These are phyloP conservation scores for Bombus haemorrhoidalis DNA, from an alignment of 1,140 invertebrate genomes.

Conservation along the genomic window DNA sequence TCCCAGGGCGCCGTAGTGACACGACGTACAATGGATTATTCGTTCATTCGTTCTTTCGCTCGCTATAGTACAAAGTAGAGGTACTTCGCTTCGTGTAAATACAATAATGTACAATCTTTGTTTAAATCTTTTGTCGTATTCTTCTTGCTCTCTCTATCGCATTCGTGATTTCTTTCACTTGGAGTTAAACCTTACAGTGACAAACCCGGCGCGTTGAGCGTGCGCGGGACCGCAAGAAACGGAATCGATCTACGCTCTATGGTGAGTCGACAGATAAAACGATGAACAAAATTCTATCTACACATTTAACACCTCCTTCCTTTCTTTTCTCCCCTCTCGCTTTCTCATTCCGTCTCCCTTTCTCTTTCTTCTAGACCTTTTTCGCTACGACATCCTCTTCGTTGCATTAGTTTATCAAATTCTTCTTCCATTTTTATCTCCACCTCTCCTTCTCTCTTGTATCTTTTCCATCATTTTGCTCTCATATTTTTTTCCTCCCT, in stretches of 20 bases:
- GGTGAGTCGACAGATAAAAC: slow-evolving; percentile 55
- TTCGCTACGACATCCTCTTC: slow-evolving; percentile 34
- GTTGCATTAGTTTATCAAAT: slow-evolving; percentile 42
- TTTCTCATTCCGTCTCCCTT: background rate
- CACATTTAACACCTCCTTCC: slow-evolving; percentile 6
- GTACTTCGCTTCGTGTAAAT: slow-evolving; percentile 75
- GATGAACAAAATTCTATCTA: slow-evolving; percentile 59
- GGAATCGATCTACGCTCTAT: slow-evolving; percentile 57
- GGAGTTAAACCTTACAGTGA: slow-evolving; percentile 80
- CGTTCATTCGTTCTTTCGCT: slow-evolving; percentile 26
- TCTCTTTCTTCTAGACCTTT: background rate
- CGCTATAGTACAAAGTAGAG: slow-evolving; percentile 57
- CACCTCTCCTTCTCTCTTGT: background rate
- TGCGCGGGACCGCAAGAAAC: slow-evolving; percentile 20
- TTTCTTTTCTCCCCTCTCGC: background rate
- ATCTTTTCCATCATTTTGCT: background rate
- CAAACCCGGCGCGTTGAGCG: slow-evolving; percentile 50
- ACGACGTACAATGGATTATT: background rate
- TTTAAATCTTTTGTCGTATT: background rate
- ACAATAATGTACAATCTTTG: slow-evolving; percentile 80
- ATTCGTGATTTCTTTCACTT: slow-evolving; percentile 35
- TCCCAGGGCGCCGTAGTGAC: background rate
- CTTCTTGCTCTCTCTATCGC: background rate
- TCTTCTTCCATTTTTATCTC: background rate
- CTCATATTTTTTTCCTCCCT: background rate